These are phyloP conservation scores for Pseudomyrmex gracilis DNA, from an alignment of 1,140 invertebrate genomes.

Conservation along the genomic window DNA sequence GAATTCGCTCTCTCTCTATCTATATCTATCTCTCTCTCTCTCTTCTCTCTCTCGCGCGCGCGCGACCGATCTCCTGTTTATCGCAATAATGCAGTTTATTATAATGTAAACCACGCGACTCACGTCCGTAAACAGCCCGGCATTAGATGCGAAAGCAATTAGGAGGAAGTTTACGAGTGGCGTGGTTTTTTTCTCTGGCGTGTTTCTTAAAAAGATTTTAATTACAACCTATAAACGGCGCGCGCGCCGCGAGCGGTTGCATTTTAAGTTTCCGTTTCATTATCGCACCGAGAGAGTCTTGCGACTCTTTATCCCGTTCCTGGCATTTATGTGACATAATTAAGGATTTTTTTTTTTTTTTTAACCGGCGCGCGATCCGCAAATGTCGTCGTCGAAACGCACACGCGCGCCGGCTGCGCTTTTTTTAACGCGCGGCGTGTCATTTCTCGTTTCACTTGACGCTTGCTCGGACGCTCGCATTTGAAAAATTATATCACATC, in stretches of 20 bases:
- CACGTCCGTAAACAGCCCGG: slow-evolving; percentile 23
- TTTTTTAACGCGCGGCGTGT: neutral
- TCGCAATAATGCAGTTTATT: slow-evolving; percentile 16
- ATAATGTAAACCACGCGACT: slow-evolving; percentile 26
- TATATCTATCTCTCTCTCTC: no score
- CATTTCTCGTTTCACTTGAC: slow-evolving; percentile 10
- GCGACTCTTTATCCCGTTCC: slow-evolving; percentile 23
- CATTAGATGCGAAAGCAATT: slow-evolving; percentile 58
- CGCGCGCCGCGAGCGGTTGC: slow-evolving; percentile 7
- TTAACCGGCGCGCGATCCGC: neutral
- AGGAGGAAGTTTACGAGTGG: slow-evolving; percentile 49
- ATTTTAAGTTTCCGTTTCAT: slow-evolving; percentile 61
- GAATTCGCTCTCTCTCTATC: neutral
- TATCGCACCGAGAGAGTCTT: slow-evolving; percentile 25
- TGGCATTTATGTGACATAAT: slow-evolving; percentile 61
- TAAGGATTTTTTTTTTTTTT: slow-evolving; percentile 62
- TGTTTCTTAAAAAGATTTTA: slow-evolving; percentile 62
- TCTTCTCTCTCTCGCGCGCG: neutral
- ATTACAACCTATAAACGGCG: slow-evolving; percentile 58
- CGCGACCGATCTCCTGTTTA: neutral
- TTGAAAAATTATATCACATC: slow-evolving; percentile 50
- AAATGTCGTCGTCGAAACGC: neutral
- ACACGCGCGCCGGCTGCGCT: neutral
- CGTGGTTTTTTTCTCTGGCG: neutral
- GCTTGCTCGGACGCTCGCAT: neutral